Conservation (phyloP, 2,888 invertebrate genomes). For the Stenotaenia linearis region DNA sequence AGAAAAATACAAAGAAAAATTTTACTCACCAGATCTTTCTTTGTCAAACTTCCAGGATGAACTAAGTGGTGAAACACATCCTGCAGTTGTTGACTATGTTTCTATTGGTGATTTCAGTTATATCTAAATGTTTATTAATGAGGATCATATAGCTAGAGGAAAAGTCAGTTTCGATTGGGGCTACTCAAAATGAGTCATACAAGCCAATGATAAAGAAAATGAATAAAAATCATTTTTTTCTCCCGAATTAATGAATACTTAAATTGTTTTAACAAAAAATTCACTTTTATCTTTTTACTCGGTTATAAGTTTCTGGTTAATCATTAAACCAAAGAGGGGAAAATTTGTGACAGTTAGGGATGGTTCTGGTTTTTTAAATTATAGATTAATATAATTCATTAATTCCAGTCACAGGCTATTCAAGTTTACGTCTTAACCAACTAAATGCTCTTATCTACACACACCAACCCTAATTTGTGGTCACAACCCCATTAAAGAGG, state of each 20-base stretch:
- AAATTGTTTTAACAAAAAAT: neutral
- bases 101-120: neutral
- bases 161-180: neutral
- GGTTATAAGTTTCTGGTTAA: neutral
- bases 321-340: neutral
- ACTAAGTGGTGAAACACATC: neutral
- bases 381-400: neutral
- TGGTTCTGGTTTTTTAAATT: conserved; percentile 17
- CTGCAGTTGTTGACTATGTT: neutral
- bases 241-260: no score
- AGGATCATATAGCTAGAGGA: neutral
- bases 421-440: neutral
- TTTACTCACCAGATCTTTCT: no score
- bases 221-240: neutral
- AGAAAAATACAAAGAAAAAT: no score
- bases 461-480: no score
- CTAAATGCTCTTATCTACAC: neutral
- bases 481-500: neutral
- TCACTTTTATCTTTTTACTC: neutral
- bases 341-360: neutral
- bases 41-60: neutral
- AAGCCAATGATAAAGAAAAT: neutral
- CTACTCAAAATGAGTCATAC: neutral
- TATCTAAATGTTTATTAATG: neutral
- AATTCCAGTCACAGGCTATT: neutral